These are phyloP conservation scores for Mastomys coucha DNA, from an alignment of 2,113 vertebrate genomes.

Conservation along the genomic window DNA sequence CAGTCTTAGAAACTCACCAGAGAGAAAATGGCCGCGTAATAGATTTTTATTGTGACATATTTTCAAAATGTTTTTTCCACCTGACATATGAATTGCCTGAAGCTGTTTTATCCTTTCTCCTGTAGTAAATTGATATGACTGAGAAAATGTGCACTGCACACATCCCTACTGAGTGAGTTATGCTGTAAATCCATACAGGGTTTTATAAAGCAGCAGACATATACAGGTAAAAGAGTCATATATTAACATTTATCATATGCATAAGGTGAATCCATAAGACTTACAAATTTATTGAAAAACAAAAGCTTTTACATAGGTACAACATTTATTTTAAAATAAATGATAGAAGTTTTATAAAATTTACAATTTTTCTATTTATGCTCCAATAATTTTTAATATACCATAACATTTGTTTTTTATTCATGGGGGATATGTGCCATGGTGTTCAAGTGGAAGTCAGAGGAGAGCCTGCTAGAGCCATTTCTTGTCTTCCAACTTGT, in stretches of 20 bases:
- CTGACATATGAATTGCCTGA: neutral
- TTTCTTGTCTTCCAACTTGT: neutral
- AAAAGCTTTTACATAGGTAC: neutral
- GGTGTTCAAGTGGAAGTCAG: neutral
- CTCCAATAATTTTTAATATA: neutral
- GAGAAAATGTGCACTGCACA: neutral
- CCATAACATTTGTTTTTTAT: neutral
- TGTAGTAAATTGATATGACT: neutral
- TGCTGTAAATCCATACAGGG: neutral
- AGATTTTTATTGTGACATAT: neutral
- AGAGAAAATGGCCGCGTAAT: no score
- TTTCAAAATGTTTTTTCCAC: neutral
- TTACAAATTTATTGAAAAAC: neutral
- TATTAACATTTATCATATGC: neutral
- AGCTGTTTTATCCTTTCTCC: no score
- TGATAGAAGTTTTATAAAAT: neutral
- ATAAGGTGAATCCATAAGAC: no score
- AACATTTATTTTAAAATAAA: neutral
- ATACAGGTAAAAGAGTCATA: neutral
- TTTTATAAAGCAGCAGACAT: neutral
- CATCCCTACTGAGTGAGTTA: neutral
- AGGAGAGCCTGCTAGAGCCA: accelerated
- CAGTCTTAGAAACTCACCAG: no score
- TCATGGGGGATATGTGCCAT: neutral
- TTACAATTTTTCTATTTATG: neutral